Conservation (phyloP, 1,140 invertebrate species). For the Formica selysi region DNA sequence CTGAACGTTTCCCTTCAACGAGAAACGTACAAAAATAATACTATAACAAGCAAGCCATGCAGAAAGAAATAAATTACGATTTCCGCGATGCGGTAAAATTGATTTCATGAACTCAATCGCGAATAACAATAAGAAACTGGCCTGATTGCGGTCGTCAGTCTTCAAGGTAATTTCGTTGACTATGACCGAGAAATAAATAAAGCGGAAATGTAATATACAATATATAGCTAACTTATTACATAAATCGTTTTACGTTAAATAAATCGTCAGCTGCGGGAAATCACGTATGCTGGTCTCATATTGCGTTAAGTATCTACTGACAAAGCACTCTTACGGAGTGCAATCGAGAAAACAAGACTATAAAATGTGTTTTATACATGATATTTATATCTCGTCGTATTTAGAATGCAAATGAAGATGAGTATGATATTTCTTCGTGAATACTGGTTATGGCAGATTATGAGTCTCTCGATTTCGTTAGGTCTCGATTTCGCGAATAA, state of each 20-base stretch:
- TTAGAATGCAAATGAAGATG: slow-evolving; percentile 46
- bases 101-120: slow-evolving; percentile 53
- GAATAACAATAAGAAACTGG: slow-evolving; percentile 31
- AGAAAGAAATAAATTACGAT: slow-evolving; percentile 1
- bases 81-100: slow-evolving; percentile 23
- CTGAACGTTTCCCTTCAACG: background rate
- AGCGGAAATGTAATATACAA: slow-evolving; percentile 16
- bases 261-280: slow-evolving; percentile 17
- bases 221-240: slow-evolving; percentile 1
- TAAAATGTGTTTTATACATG: slow-evolving; percentile 9
- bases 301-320: background rate
- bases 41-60: background rate
- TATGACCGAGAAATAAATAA: slow-evolving; percentile 27
- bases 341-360: slow-evolving; percentile 11
- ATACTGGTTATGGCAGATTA: background rate
- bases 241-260: slow-evolving; percentile 45
- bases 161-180: slow-evolving; percentile 41
- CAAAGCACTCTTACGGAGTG: background rate
- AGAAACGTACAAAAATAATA: background rate
- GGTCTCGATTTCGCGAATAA: background rate
- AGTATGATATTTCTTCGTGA: background rate
- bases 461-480: background rate
- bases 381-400: slow-evolving; percentile 24
- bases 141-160: slow-evolving; percentile 22
- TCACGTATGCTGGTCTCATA: background rate